Evolutionary conservation across 2,113 vertebrate species (phyloP), one percentile per base, ranked within the genome.

Genomic region (Actenoides lindsayi): DNA sequence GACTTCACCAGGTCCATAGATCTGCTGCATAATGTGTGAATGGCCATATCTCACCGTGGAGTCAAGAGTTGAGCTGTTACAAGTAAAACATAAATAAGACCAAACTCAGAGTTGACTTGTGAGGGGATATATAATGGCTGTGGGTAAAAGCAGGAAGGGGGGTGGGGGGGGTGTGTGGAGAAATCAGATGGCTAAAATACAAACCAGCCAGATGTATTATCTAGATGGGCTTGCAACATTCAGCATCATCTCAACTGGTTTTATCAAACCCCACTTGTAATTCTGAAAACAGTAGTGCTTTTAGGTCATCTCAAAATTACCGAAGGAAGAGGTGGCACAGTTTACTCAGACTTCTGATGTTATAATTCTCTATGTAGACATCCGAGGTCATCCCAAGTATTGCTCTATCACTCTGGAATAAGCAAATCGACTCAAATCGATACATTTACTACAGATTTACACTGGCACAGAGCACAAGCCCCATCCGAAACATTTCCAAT

Each of bases 1-100:
- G 91, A 92, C 46, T 85, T 83, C 42, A 71, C 12, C 19, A 68
- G 70, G 70, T 68, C 75, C 2, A 4, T 56, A 88, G 91, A 63
- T 79, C 62, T 88, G 67, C 33, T 83, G 33, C 71, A 39, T 87
- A 91, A 94, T 56, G 82, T 93, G 90, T 90, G 90, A 91, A 94
- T 71, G 51, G 62, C 53, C 30, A 13, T 91, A 82, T 93, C 87
- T 95, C 92, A 75, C 87, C 62, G 48, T 39, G 57, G 56, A 93
- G 94, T 90, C 92, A 96, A 94, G 90, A 93, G 92, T 19, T 71
- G 85, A 95, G 57, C 85, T 60, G 33, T 79, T 96, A 50, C 2
- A 7, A 75, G 53, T 51, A 33, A 28, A 78, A 46, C 48, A 81
- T 54, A 89, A 91, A 74, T 75, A 91, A 87, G 53, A 84, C 44